Conservation (phyloP, 2,797 vertebrate species). For the Steatocranus sp. region DNA sequence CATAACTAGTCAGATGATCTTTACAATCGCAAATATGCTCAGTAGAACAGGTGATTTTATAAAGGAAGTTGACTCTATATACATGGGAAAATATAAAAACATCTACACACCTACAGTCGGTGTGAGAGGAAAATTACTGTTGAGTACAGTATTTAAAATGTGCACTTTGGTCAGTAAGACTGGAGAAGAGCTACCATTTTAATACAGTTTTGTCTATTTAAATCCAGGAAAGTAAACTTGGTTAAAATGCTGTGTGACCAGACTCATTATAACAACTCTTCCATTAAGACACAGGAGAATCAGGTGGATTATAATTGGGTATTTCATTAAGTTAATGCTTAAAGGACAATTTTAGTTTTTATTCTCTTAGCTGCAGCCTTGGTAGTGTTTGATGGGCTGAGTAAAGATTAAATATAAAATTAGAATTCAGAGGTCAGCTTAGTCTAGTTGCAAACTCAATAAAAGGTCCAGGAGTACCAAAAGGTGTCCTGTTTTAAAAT, state of each 20-base stretch:
- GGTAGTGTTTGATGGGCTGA: not conserved
- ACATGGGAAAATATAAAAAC: not conserved
- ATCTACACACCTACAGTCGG: not conserved
- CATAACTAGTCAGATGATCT: not conserved
- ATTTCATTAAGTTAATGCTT: not conserved
- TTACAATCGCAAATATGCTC: not conserved
- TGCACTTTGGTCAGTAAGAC: not conserved
- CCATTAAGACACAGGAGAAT: not conserved
- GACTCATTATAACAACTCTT: not conserved
- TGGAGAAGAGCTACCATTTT: not conserved
- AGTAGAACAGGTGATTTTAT: not conserved
- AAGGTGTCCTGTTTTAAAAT: not conserved
- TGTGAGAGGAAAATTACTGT: not conserved
- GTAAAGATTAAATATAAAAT: not conserved
- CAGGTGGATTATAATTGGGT: not conserved
- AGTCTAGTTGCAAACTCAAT: not conserved
- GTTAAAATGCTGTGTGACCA: not conserved
- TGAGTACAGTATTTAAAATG: not conserved
- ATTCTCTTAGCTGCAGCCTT: not conserved
- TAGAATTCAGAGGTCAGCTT: not conserved
- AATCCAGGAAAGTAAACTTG: not conserved
- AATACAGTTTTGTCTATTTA: not conserved
- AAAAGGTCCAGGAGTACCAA: not conserved
- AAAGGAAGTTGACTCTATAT: not conserved
- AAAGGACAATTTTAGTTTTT: not conserved